phyloP scores from a whole-genome alignment of 1,140 invertebrate genomes.

The Scylla paramamosain region DNA sequence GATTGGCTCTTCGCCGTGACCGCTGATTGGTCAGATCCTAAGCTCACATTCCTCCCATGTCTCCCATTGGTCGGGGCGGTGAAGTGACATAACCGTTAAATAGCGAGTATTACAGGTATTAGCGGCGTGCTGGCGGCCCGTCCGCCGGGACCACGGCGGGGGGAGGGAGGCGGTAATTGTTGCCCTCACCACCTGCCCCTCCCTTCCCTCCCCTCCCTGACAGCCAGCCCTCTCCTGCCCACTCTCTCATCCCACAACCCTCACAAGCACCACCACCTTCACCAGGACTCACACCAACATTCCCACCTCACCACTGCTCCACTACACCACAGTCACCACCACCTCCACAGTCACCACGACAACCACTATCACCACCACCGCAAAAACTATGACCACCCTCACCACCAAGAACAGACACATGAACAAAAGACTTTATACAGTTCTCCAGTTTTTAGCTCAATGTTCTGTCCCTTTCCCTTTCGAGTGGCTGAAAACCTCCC shows the following conservation, averaged over 20 bases:
- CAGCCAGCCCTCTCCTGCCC: not conserved
- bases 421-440: too few relatives aligned
- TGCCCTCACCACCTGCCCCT: too few relatives aligned
- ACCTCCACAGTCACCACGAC: not conserved
- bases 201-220: not conserved
- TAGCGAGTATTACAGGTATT: constrained; percentile 44
- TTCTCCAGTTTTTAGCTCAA: too few relatives aligned
- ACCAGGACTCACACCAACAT: too few relatives aligned
- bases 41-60: constrained; percentile 37
- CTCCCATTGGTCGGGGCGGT: constrained; percentile 30
- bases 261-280: not conserved
- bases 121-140: not conserved
- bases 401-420: too few relatives aligned
- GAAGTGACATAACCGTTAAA: constrained; percentile 42
- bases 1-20: constrained; percentile 52
- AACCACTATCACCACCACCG: not conserved
- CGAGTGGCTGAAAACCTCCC: too few relatives aligned
- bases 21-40: constrained; percentile 53
- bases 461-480: too few relatives aligned
- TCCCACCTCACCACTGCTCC: too few relatives aligned
- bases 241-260: not conserved
- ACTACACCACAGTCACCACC: not conserved
- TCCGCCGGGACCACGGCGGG: not conserved
- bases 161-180: not conserved
- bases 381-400: too few relatives aligned